Conservation (phyloP, 2,113 vertebrate species). For the Gnathonemus echidnorhynchus region DNA sequence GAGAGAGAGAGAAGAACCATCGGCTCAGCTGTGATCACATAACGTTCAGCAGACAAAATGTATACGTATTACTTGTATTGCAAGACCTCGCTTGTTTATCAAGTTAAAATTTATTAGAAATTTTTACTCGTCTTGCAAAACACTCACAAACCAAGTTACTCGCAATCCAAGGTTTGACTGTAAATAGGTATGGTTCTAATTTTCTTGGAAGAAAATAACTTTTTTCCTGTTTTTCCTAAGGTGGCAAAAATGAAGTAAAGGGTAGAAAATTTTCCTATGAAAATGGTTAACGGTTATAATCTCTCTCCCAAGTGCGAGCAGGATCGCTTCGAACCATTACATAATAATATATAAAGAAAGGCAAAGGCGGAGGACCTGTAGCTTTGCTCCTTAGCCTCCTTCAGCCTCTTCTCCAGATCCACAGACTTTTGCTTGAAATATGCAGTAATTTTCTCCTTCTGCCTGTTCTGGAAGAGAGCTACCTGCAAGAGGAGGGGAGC, state of each 20-base stretch:
- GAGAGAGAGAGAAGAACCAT: too few relatives aligned
- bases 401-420: conserved; percentile 61
- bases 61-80: too few relatives aligned
- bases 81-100: too few relatives aligned
- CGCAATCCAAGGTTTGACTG: too few relatives aligned
- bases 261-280: background rate
- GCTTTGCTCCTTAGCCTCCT: conserved; percentile 57
- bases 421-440: conserved; percentile 64
- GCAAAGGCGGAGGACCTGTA: conserved; percentile 42
- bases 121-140: too few relatives aligned
- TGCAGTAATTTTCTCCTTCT: conserved; percentile 60
- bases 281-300: background rate
- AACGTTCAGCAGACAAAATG: too few relatives aligned
- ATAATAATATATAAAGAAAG: background rate
- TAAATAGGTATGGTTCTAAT: background rate
- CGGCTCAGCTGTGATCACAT: too few relatives aligned
- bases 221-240: background rate
- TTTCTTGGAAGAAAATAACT: background rate
- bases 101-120: too few relatives aligned
- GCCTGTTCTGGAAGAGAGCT: conserved; percentile 68
- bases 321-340: background rate
- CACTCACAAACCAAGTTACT: too few relatives aligned
- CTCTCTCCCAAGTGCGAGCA: background rate
- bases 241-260: background rate
- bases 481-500: conserved; percentile 53